Evolutionary conservation across 1,140 invertebrate species (phyloP), one percentile per base, ranked within the genome.

Genomic region (Drosophila repletoides): DNA sequence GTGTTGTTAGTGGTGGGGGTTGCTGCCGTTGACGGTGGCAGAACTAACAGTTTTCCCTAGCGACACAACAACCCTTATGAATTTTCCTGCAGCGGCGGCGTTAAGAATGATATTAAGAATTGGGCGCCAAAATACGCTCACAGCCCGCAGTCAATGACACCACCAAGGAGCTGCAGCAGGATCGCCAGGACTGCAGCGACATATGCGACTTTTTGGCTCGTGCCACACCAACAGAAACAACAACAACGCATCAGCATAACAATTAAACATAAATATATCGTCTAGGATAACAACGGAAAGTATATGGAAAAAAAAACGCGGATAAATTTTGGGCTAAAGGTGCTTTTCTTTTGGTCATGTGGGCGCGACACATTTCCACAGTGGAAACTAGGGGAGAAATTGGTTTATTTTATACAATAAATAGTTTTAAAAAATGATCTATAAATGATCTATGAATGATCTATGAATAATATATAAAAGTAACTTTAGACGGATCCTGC

Each of bases 251-350:
- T 79, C 80, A 86, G 49, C 80, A 84, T 84, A 79, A 86, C 80
- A 79, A 84, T 84, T 86, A 86, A 86, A 79, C 56, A 74, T 34
- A 72, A 79, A 86, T 79, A 86, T 75, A n/a, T n/a, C n/a, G 41
- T 69, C 77, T 69, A 76, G 77, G 80, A 86, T 60, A 79, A 71
- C 70, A 67, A 56, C 40, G 41, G 34, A 40, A 14, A 14, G 1
- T 15, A 19, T n/a, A 17, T 3, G 19, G 10, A 2, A 34, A 5
- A 10, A 36, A 3, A 7, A 21, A 1, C 36, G 1, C 0, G 15
- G 15, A 15, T 17, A 55, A 55, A 15, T 55, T 55, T 43, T 19
- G 14, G 21, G 10, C 40, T 4, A 15, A 45, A 43, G 46, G 46
- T 53, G 59, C 33, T 14, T 49, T 33, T 12, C 3, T 43, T 26